These are phyloP conservation scores for Gallirallus australis DNA, from an alignment of 2,797 vertebrate species.

Conservation along the genomic window DNA sequence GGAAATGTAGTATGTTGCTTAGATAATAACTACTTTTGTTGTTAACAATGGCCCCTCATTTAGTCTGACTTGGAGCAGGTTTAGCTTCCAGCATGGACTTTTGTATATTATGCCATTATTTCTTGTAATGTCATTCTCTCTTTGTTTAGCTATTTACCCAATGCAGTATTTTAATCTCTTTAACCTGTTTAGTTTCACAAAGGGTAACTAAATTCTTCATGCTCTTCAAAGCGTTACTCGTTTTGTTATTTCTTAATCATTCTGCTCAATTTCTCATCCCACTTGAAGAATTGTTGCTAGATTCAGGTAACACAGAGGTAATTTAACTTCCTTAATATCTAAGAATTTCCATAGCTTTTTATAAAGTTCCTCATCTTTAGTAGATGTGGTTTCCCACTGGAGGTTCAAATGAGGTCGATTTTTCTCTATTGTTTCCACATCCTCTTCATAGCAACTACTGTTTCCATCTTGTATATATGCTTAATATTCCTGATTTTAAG, in stretches of 20 bases:
- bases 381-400: background rate
- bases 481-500: background rate
- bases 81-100: background rate
- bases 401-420: background rate
- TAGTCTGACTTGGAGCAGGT: background rate
- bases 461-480: background rate
- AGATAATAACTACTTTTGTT: background rate
- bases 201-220: background rate
- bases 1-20: background rate
- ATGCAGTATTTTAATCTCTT: background rate
- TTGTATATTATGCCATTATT: background rate
- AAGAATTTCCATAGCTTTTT: background rate
- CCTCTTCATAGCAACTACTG: background rate
- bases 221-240: background rate
- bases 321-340: background rate
- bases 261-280: background rate
- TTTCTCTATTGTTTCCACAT: background rate
- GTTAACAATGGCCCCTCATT: background rate
- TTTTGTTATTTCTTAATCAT: background rate
- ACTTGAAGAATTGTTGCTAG: background rate
- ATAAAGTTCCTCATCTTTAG: background rate
- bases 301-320: background rate
- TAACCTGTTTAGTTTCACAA: background rate
- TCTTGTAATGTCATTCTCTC: background rate
- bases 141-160: background rate